Evolutionary conservation across 2,113 vertebrate species (phyloP), one percentile per base, ranked within the genome.

Genomic region (Bos indicus): DNA sequence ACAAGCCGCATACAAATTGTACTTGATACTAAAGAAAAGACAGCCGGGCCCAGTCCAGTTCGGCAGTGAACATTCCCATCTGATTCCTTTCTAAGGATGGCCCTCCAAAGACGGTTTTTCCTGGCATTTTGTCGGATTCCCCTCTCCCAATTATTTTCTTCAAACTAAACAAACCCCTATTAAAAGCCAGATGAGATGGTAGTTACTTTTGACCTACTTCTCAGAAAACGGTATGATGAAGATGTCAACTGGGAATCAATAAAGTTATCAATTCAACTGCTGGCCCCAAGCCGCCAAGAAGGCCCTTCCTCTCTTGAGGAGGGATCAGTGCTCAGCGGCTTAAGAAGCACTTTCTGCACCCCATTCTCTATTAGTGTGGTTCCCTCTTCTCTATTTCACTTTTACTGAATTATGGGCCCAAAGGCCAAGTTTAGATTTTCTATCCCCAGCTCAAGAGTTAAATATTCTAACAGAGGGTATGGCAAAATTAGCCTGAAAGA

Each of bases 11-110:
- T 99, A 99, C 99, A 99, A 98, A 99, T 98, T 99, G 99, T 99
- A 98, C 98, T 98, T 99, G 99, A 99, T 99, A 99, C 99, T 99
- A 99, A 99, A 99, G 98, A 98, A 99, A 99, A 99, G 98, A 97
- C 96, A 74, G 97, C 95, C 78, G 91, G 97, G 59, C 87, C 90
- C 90, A 95, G 92, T 92, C 13, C 84, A 78, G 80, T 88, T 93
- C 6, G 0, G 26, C 0, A 10, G 48, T 43, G 59, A 95, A 86
- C 46, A 67, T 88, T 77, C 64, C 59, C 83, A 30, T 46, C 80
- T 57, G 91, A 48, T 60, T 86, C 48, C 71, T 92, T 83, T 51
- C 60, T 93, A 16, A 54, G 15, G 40, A 51, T 30, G 33, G 7
- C 46, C 19, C 67, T 96, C 57, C 43, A 62, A 67, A 91, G 56